Percentiles rank a stretch among this genome's conserved stretches.
phyloP scores from a whole-genome alignment of 2,888 invertebrate species.

The Zonitis immaculata region DNA sequence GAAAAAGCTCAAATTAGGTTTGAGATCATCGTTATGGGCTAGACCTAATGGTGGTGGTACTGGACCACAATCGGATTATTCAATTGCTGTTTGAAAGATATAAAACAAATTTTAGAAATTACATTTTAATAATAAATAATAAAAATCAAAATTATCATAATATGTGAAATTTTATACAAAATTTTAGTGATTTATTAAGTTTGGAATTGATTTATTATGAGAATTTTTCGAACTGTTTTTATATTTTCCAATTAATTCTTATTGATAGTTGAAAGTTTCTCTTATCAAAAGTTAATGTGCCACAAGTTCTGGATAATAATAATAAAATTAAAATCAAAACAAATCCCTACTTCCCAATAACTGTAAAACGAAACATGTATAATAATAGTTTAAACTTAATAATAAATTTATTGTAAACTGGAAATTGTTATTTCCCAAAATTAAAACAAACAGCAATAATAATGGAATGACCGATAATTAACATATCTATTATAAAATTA shows the following conservation, averaged over 20 bases:
- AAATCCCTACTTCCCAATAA: constrained; percentile 33
- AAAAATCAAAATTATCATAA: constrained; percentile 22
- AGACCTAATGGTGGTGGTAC: constrained; percentile 52
- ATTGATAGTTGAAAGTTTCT: constrained; percentile 13
- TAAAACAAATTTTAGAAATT: constrained; percentile 37
- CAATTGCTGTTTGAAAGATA: constrained; percentile 72
- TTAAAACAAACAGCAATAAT: too few species aligned
- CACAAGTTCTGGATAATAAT: constrained; percentile 27
- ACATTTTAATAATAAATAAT: constrained; percentile 8
- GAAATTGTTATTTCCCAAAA: background rate
- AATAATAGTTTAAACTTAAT: constrained; percentile 35
- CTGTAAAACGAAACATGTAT: constrained; percentile 37
- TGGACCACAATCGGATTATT: constrained; percentile 63
- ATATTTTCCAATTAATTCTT: constrained; percentile 11
- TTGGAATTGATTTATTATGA: constrained; percentile 34
- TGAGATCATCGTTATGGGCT: constrained; percentile 67
- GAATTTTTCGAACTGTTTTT: constrained; percentile 35
- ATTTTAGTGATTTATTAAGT: constrained; percentile 34
- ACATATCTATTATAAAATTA: background rate
- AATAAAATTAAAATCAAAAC: constrained; percentile 10
- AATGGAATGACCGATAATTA: background rate
- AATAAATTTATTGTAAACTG: constrained; percentile 17
- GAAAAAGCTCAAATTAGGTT: constrained; percentile 66
- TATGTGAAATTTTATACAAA: constrained; percentile 27
- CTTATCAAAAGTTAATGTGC: constrained; percentile 36